phyloP scores from a whole-genome alignment of 2,113 vertebrate species.

The Phainopepla nitens region DNA sequence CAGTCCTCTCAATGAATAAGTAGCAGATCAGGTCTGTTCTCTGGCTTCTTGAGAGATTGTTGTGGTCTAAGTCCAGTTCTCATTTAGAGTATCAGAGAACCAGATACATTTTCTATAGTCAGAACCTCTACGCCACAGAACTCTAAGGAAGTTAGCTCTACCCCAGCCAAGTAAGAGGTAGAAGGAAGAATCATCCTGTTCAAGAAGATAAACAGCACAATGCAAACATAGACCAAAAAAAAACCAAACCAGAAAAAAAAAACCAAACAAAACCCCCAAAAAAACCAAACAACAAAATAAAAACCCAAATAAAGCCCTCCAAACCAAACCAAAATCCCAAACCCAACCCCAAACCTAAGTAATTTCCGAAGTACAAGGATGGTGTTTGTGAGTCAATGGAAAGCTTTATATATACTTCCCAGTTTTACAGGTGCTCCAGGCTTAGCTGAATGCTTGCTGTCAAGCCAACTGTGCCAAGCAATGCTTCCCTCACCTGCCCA shows the following conservation, averaged over 20 bases:
- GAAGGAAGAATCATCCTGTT: background rate
- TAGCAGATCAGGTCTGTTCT: background rate
- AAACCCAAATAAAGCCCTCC: background rate
- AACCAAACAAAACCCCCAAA: background rate
- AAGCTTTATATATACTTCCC: constrained; percentile 31
- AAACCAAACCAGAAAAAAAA: background rate
- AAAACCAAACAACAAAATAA: background rate
- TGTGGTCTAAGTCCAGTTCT: background rate
- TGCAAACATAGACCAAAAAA: background rate
- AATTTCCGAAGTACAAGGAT: background rate
- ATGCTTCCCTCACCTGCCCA: background rate
- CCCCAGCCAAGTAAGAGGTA: background rate
- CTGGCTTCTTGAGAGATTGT: background rate
- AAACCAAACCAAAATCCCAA: constrained; percentile 13
- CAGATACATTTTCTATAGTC: background rate
- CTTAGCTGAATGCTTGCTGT: background rate
- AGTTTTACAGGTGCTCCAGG: background rate
- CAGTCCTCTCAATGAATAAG: background rate
- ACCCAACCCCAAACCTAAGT: background rate
- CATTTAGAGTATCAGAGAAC: background rate
- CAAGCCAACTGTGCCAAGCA: background rate
- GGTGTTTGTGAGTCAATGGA: background rate
- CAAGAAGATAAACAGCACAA: constrained; percentile 22
- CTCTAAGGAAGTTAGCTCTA: background rate
- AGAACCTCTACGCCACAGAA: background rate